phyloP scores from a whole-genome alignment of 2,113 vertebrate species.

The Catharus bicknelli region DNA sequence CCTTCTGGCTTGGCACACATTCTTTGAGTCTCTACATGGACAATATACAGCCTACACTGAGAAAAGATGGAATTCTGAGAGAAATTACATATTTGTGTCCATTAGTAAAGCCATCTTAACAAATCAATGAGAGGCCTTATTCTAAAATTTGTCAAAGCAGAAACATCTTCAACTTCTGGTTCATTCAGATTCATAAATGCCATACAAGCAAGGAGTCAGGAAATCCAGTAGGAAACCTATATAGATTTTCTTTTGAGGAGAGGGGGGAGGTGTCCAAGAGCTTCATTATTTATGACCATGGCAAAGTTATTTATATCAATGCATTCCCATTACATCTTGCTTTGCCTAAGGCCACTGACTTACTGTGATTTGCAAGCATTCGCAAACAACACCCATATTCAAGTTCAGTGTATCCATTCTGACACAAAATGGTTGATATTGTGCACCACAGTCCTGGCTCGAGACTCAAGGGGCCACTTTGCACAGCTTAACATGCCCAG shows the following conservation, averaged over 20 bases:
- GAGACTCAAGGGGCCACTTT: slow-evolving; percentile 22
- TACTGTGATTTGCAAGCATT: slow-evolving; percentile 17
- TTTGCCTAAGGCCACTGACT: slow-evolving; percentile 21
- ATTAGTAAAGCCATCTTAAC: neutral
- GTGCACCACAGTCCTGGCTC: neutral
- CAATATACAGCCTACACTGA: neutral
- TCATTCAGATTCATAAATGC: neutral
- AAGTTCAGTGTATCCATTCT: slow-evolving; percentile 12
- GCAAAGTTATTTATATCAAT: neutral
- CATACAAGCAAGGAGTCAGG: neutral
- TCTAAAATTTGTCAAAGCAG: neutral
- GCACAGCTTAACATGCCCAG: neutral
- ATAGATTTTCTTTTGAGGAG: neutral
- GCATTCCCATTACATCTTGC: neutral
- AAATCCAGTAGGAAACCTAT: neutral
- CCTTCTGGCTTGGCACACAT: neutral
- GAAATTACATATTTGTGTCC: neutral
- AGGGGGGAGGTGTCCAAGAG: neutral
- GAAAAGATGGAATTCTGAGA: neutral
- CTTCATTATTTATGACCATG: neutral
- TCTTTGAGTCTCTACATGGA: neutral
- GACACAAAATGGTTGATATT: neutral
- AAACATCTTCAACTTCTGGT: neutral
- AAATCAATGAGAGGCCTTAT: neutral
- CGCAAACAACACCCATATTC: slow-evolving; percentile 54